Evolutionary conservation across 2,113 vertebrate species (phyloP).

Genomic region (Coracopsis vasa): DNA sequence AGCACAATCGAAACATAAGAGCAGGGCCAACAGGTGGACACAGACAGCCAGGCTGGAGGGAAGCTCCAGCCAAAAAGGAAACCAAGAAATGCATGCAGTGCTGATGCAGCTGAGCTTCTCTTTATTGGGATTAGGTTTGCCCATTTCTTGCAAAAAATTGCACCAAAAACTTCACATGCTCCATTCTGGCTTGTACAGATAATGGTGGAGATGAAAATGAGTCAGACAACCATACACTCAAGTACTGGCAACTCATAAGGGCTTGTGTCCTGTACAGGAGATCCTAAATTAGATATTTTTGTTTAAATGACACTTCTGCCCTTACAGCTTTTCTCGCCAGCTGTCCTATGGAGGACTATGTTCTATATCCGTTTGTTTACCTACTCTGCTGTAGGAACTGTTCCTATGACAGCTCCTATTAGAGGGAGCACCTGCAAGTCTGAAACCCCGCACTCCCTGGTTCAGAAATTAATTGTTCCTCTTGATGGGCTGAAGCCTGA

Average conservation of each 20-base stretch:
- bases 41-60: constrained; percentile 23
- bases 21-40: constrained; percentile 12
- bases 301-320: constrained; percentile 64
- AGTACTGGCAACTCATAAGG: background rate
- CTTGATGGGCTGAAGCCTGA: background rate
- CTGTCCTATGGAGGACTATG: constrained; percentile 61
- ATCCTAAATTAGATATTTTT: constrained; percentile 62
- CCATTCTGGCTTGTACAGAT: background rate
- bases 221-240: background rate
- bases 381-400: constrained; percentile 76
- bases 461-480: background rate
- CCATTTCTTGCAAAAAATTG: background rate
- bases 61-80: background rate
- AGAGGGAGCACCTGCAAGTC: constrained; percentile 29
- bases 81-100: background rate
- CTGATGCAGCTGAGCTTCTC: background rate
- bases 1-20: background rate
- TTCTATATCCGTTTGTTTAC: constrained; percentile 76
- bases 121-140: background rate
- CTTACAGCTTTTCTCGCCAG: constrained; percentile 57
- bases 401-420: constrained; percentile 67
- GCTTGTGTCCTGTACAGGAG: background rate
- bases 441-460: background rate
- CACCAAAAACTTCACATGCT: background rate
- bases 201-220: background rate